Base-by-base conservation (phyloP, 1,140 invertebrate species). In the Acromyrmex heyeri region DNA sequence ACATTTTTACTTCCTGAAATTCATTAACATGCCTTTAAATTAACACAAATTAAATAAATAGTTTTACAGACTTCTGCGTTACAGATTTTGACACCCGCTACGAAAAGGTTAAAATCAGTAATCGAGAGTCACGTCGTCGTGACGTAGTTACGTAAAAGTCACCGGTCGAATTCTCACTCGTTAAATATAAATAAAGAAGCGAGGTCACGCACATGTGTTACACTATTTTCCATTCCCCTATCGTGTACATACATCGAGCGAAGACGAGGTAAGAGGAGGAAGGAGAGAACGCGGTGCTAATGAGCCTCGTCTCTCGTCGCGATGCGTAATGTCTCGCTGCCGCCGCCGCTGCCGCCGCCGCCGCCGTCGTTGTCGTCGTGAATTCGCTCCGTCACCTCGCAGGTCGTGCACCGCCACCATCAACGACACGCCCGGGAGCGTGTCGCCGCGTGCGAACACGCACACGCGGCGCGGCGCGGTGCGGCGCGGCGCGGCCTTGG, bases 261-360 rank as follows among this genome's bases (percentile, higher is more conserved):
- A 18, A 24, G 18, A 7, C 53, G 4, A 18, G 16, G 27, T 21
- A 6, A 34, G n/a, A 14, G 38, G 65, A 70, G 62, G 34, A 86
- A 18, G 61, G 44, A 53, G 57, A 65, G 75, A 87, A 82, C 87
- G 87, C 87, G 87, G 86, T 91, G 92, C 92, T 93, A 93, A 93
- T 92, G 93, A 93, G 92, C 90, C 88, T 85, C 88, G 79, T 90
- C 90, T 92, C 91, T 87, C 88, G 86, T 82, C 87, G 91, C 86
- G 91, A 87, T 88, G 88, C 90, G 91, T 92, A 92, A 92, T 92
- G 91, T 89, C 88, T 88, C 88, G 67, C 61, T 79, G 72, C 30
- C 30, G 27, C 27, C 1, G 27, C 27, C 27, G 27, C 27, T 1
- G 27, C 27, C 27, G 27, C 27, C 27, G 2, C 77, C 67, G 67